Conservation (phyloP, 1,140 invertebrate species). For the Diorhabda sublineata region DNA sequence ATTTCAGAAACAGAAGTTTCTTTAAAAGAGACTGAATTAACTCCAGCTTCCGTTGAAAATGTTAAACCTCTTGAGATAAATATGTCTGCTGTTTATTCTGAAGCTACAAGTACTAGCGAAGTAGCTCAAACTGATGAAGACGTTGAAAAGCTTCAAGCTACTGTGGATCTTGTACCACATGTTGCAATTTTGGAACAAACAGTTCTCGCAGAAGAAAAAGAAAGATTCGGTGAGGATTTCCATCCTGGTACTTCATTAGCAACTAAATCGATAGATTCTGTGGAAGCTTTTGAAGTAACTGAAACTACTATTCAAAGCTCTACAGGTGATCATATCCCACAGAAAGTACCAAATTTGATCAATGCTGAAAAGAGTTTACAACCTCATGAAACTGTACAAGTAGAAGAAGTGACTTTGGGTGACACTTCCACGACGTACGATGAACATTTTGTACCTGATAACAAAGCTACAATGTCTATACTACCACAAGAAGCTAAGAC, state of each 20-base stretch:
- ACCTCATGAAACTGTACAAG: not conserved
- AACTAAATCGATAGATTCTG: slow-evolving; percentile 51
- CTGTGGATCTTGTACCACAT: slow-evolving; percentile 14
- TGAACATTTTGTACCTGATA: not conserved
- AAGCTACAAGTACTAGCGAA: slow-evolving; percentile 15
- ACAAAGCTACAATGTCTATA: not conserved
- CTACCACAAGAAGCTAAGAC: slow-evolving; percentile 11
- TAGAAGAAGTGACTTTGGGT: slow-evolving; percentile 9
- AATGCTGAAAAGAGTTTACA: slow-evolving; percentile 6
- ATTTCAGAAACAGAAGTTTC: slow-evolving; percentile 11
- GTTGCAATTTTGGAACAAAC: slow-evolving; percentile 23
- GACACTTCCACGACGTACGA: not conserved
- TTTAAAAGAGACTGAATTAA: slow-evolving; percentile 7
- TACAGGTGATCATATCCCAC: slow-evolving; percentile 43
- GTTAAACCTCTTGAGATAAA: not conserved
- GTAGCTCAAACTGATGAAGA: slow-evolving; percentile 22
- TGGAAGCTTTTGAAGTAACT: slow-evolving; percentile 56
- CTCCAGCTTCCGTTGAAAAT: not conserved
- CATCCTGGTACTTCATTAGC: slow-evolving; percentile 47
- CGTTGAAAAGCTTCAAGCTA: slow-evolving; percentile 14
- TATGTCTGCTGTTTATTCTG: slow-evolving; percentile 5
- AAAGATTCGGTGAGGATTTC: slow-evolving; percentile 26
- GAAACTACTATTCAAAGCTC: slow-evolving; percentile 54
- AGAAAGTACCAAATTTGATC: slow-evolving; percentile 3
- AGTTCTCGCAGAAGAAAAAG: slow-evolving; percentile 22